These are phyloP conservation scores for Meteorus sp. DNA, from an alignment of 1,140 invertebrate species.

Conservation along the genomic window DNA sequence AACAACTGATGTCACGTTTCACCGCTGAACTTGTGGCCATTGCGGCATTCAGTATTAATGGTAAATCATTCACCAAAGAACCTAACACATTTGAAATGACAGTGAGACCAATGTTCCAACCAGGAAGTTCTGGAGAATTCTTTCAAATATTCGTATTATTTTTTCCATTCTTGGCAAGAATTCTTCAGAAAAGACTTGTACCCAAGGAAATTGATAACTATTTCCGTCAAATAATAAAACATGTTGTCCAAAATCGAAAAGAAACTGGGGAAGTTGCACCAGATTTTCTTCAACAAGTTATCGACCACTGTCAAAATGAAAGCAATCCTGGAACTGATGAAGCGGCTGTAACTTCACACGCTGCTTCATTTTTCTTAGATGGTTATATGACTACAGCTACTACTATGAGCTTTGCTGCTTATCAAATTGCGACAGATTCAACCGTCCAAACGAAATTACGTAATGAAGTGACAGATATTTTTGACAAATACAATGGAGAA, in stretches of 20 bases:
- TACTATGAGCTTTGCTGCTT: slow-evolving; percentile 37
- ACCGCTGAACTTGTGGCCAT: slow-evolving; percentile 58
- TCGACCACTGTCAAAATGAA: slow-evolving; percentile 20
- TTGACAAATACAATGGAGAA: slow-evolving; percentile 56
- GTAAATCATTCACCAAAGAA: slow-evolving; percentile 31
- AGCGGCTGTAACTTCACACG: slow-evolving; percentile 30
- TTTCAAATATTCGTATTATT: background rate
- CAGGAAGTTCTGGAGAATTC: background rate
- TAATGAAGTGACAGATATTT: slow-evolving; percentile 53
- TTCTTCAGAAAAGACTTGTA: slow-evolving; percentile 4
- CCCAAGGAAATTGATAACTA: slow-evolving; percentile 22
- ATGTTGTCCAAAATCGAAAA: slow-evolving; percentile 14
- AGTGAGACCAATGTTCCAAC: slow-evolving; percentile 31
- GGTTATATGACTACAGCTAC: slow-evolving; percentile 60
- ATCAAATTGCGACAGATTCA: slow-evolving; percentile 49
- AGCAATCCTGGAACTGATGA: slow-evolving; percentile 32
- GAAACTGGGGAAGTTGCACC: background rate
- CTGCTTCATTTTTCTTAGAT: slow-evolving; percentile 44
- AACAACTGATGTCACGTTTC: slow-evolving; percentile 47
- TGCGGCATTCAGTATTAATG: slow-evolving; percentile 55
- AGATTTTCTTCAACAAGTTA: slow-evolving; percentile 38
- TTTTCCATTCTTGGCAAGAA: slow-evolving; percentile 8
- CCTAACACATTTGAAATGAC: slow-evolving; percentile 30
- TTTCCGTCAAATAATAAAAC: slow-evolving; percentile 22
- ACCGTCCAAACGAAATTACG: slow-evolving; percentile 56